Evolutionary conservation across 2,888 invertebrate species (phyloP), one percentile per base, ranked within the genome.

Genomic region (Dioctria linearis): DNA sequence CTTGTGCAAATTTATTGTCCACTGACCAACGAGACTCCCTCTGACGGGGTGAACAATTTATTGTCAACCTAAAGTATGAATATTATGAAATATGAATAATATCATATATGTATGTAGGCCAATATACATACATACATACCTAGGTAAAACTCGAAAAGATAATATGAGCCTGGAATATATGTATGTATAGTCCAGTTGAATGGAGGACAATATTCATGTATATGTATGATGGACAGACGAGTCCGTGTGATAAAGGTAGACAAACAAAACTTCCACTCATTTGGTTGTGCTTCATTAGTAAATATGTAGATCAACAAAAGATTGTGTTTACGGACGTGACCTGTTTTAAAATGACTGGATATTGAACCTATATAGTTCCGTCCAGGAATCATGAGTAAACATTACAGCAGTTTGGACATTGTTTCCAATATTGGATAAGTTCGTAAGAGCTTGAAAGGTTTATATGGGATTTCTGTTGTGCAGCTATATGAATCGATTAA

Each of bases 281-380:
- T 71, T 49, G 54, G 8, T n/a, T 13, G n/a, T 25, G 71, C 57
- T 71, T 71, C 71, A 71, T 71, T 71, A 71, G 71, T 54, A 71
- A 51, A 54, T 71, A 71, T 63, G 57, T 63, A 54, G 71, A 42
- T 71, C 51, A 71, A 71, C 71, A 71, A 71, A 71, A 71, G 71
- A 71, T 57, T 78, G 69, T 81, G 79, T 81, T 75, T 81, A 75
- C 81, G 65, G 46, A 81, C 81, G 81, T 81, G 81, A 73, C 75
- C 79, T 79, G 73, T 79, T 81, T 78, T 81, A 81, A 79, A 81
- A 81, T 79, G 79, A 73, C 51, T 63, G 71, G 78, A 81, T 81
- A 71, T 71, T 71, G 67, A 37, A 37, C 46, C 25, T 25, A 25
- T 25, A 25, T 46, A 40, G 67, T 66, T 76, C 59, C 69, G 54